These are phyloP conservation scores for Sialis lutaria DNA, from an alignment of 2,888 invertebrate species.

Conservation along the genomic window DNA sequence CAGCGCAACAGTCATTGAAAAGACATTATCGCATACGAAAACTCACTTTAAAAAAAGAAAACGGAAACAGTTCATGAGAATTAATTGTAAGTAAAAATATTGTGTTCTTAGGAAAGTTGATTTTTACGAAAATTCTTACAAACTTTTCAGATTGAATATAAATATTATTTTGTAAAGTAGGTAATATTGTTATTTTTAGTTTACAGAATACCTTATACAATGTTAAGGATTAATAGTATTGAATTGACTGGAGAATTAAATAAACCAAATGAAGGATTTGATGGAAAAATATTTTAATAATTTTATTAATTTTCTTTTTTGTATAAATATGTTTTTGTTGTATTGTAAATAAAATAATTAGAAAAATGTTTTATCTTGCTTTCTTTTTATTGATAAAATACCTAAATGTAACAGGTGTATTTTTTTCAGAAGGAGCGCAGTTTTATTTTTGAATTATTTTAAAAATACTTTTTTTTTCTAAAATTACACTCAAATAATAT, in stretches of 20 bases:
- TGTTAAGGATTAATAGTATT: constrained; percentile 60
- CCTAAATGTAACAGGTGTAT: no score
- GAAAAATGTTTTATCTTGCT: no score
- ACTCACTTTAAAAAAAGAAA: constrained; percentile 58
- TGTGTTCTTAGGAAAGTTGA: no score
- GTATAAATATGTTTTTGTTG: no score
- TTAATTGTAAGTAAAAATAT: constrained; percentile 38
- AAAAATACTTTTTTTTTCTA: no score
- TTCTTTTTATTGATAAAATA: no score
- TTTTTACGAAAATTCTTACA: constrained; percentile 3
- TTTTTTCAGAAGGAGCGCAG: no score
- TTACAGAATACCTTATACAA: constrained; percentile 48
- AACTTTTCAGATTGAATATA: constrained; percentile 1
- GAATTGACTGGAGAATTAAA: constrained; percentile 37
- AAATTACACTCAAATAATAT: no score
- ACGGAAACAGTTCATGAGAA: constrained; percentile 60
- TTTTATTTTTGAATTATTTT: no score
- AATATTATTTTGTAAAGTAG: not conserved
- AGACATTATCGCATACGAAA: constrained; percentile 63
- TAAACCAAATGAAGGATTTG: constrained; percentile 19
- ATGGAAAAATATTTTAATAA: constrained; percentile 2
- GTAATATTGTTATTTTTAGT: constrained; percentile 21
- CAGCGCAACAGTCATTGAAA: constrained; percentile 69
- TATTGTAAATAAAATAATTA: no score
- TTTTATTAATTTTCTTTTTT: no score